Conservation (phyloP, 2,888 invertebrate species). For the Coecobrya sp. region DNA sequence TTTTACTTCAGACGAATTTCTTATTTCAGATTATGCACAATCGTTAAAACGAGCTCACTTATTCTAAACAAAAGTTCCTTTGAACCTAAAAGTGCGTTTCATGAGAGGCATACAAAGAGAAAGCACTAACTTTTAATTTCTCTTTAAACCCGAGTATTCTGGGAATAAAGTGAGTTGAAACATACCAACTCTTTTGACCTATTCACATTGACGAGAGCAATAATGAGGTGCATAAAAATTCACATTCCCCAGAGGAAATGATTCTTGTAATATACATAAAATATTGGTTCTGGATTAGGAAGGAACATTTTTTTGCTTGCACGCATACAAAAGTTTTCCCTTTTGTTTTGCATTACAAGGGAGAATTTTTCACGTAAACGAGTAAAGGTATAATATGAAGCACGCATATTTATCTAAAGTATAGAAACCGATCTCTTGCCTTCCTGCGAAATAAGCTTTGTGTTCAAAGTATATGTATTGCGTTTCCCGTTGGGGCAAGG, state of each 20-base stretch:
- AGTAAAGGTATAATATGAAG: no score
- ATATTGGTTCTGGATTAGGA: constrained; percentile 28
- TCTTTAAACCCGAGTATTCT: not conserved
- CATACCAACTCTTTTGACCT: not conserved
- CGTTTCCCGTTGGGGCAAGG: constrained; percentile 25
- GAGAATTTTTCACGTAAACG: not conserved
- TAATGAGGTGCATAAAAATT: constrained; percentile 32
- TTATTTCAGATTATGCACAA: no score
- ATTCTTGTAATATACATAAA: not conserved
- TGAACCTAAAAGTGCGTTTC: not conserved
- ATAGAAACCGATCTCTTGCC: no score
- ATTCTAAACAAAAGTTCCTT: not conserved
- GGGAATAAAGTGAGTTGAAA: not conserved
- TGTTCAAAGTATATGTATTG: constrained; percentile 23
- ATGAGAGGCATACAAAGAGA: not conserved
- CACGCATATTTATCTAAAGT: no score
- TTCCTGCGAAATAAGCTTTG: no score
- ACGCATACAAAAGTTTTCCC: not conserved
- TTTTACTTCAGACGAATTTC: no score
- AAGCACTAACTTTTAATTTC: constrained; percentile 32
- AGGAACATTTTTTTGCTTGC: constrained; percentile 3
- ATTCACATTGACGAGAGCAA: not conserved
- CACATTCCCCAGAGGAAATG: not conserved
- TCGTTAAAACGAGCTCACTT: not conserved
- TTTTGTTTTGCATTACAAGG: not conserved